Evolutionary conservation across 1,140 invertebrate species (phyloP).

Genomic region (Brachionus koreanus): DNA sequence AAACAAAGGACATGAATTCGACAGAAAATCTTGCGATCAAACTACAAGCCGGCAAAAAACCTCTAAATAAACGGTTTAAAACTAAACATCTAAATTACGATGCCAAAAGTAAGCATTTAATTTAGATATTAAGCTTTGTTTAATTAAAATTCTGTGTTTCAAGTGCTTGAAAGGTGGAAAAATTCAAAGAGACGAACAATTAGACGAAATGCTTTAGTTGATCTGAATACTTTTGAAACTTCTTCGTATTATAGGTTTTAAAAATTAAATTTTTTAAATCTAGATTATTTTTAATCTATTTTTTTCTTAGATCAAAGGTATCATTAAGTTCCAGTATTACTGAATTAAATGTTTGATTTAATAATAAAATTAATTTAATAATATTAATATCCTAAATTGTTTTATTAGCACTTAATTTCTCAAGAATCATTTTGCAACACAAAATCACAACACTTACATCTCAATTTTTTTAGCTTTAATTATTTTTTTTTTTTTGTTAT

Average conservation of each 20-base stretch:
- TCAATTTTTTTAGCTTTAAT: no score
- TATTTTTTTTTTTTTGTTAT: no score
- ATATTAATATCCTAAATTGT: no score
- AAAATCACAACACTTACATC: no score
- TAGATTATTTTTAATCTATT: neutral
- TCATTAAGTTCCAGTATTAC: neutral
- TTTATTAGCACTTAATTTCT: no score
- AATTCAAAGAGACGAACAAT: neutral
- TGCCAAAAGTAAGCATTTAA: neutral
- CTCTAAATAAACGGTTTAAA: neutral
- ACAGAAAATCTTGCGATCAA: neutral
- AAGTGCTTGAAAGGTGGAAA: conserved; percentile 22
- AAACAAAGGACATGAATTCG: neutral
- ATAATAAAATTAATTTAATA: neutral
- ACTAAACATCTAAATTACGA: neutral
- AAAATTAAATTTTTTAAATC: neutral
- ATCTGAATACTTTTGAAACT: conserved; percentile 6
- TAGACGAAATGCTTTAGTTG: neutral
- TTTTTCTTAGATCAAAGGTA: conserved; percentile 1
- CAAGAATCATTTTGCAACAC: no score
- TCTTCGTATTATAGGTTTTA: neutral
- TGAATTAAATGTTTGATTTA: neutral
- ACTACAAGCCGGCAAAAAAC: neutral
- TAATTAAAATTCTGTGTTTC: neutral
- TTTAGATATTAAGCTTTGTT: neutral